Conservation (phyloP, 2,888 invertebrate species). For the Eupithecia abbreviata region DNA sequence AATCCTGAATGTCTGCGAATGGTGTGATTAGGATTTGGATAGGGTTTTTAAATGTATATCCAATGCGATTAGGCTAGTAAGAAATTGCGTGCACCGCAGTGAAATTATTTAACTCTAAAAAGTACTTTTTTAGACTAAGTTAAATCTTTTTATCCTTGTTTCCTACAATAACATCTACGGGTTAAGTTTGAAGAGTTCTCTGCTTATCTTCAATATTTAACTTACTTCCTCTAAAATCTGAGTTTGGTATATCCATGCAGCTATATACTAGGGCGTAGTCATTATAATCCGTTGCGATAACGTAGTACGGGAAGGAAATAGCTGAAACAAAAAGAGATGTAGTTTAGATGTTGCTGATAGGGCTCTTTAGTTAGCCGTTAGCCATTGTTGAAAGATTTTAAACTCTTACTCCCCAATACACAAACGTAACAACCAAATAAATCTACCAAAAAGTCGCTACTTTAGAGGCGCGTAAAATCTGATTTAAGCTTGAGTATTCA, state of each 20-base stretch:
- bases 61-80: too few relatives aligned
- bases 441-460: too few relatives aligned
- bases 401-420: neutral
- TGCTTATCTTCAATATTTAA: constrained; percentile 17
- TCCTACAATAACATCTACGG: neutral
- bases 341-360: neutral
- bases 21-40: too few relatives aligned
- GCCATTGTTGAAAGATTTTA: neutral
- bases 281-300: constrained; percentile 81
- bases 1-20: too few relatives aligned
- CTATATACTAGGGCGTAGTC: constrained; percentile 85
- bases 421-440: neutral
- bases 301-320: constrained; percentile 61
- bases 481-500: too few relatives aligned
- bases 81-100: neutral
- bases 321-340: constrained; percentile 33
- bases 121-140: too few relatives aligned
- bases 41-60: too few relatives aligned
- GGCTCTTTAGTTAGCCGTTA: neutral
- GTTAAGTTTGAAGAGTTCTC: neutral
- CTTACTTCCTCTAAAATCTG: constrained; percentile 66
- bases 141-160: neutral
- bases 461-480: too few relatives aligned
- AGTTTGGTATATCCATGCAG: constrained; percentile 67
- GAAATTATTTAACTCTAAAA: neutral